Evolutionary conservation across 1,140 invertebrate genomes (phyloP), one percentile per base, ranked within the genome.

Genomic region (Zaprionus nigranus): DNA sequence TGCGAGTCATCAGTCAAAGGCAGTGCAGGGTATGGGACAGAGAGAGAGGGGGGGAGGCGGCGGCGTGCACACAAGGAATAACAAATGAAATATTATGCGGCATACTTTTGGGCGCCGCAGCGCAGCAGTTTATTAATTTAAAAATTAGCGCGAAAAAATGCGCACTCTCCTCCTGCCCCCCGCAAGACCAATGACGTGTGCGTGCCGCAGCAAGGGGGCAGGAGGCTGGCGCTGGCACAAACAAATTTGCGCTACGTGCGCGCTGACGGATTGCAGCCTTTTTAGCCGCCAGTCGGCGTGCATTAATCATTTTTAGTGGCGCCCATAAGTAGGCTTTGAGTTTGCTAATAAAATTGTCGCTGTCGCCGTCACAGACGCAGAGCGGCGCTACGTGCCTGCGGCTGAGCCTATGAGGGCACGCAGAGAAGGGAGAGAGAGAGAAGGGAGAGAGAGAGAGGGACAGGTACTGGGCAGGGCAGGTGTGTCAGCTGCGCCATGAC

Each of bases 231-330:
- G 11, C 49, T 51, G 34, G 3, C 80, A 53, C 60, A 72, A 88
- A 88, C 84, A 88, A 88, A 88, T 88, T 88, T 84, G 49, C 58
- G 85, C 71, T 88, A 88, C 84, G 84, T 88, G 81, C 72, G 78
- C 84, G 81, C 77, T 88, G 84, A 88, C 83, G 83, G 83, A 87
- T 87, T 87, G 83, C 84, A 87, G 84, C 83, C 83, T 83, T 87
- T 87, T 87, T 81, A 80, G 84, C 80, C 72, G 76, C 76, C 80
- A 81, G 80, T 81, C 84, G 74, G 78, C 57, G 65, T 76, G 80
- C 88, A 91, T 91, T 91, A 91, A 91, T 91, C 88, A 91, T 91
- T 91, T 91, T 88, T 80, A 91, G 88, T 85, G 84, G 79, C 75
- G 63, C 76, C 83, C 88, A 87, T 88, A 91, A 91, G 88, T 91